phyloP scores from a whole-genome alignment of 2,888 invertebrate species.

The Pogonocherus hispidulus region DNA sequence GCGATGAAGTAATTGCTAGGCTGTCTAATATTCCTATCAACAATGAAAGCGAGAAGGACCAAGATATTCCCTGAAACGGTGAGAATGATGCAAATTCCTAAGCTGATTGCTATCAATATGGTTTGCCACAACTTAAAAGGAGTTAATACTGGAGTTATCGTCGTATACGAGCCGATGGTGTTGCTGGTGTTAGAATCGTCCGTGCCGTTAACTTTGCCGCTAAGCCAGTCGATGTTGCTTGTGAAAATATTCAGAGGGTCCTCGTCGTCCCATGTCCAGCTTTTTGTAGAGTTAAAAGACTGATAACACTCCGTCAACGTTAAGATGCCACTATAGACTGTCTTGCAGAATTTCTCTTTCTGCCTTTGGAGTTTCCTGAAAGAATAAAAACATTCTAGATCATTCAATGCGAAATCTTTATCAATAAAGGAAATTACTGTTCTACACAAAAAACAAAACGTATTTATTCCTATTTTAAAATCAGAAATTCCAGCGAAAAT shows the following conservation, averaged over 20 bases:
- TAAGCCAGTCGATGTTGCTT: constrained; percentile 50
- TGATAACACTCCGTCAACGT: constrained; percentile 75
- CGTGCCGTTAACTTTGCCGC: constrained; percentile 35
- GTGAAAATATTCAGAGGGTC: constrained; percentile 62
- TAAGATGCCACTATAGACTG: constrained; percentile 74
- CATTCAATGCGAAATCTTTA: too few relatives aligned
- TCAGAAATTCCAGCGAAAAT: too few relatives aligned
- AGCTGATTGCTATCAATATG: constrained; percentile 87
- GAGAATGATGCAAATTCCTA: constrained; percentile 89
- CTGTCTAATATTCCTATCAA: constrained; percentile 93
- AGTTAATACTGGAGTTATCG: constrained; percentile 75
- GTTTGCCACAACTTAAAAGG: constrained; percentile 94
- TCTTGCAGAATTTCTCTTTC: constrained; percentile 80
- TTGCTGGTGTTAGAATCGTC: constrained; percentile 42
- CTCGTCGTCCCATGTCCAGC: constrained; percentile 59
- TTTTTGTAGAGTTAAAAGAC: constrained; percentile 67
- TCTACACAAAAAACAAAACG: too few relatives aligned
- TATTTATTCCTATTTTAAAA: too few relatives aligned
- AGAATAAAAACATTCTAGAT: background rate
- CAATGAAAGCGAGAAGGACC: constrained; percentile 94
- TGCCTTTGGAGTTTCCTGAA: constrained; percentile 82
- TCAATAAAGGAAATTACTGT: too few relatives aligned
- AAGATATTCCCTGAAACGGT: constrained; percentile 97
- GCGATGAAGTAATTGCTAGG: constrained; percentile 99
- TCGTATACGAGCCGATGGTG: constrained; percentile 45